Base-by-base conservation (phyloP, 2,797 vertebrate species). In the Enteromius treurensis region DNA sequence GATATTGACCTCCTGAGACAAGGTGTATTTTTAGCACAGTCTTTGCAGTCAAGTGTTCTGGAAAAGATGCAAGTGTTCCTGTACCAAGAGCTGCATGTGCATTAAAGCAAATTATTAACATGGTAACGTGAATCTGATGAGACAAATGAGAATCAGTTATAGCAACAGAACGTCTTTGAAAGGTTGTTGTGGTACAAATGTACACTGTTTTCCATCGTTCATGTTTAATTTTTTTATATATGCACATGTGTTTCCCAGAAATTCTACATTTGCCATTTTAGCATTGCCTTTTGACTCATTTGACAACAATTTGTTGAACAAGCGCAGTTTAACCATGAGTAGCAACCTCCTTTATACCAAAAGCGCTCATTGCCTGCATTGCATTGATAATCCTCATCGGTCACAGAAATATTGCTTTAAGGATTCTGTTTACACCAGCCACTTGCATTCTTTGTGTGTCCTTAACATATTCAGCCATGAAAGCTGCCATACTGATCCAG, bases 401-500 rank as follows among this genome's bases (percentile, higher is more conserved):
- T 79, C 32, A 21, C 67, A 8, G 14, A 69, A 11, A 65, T 49
- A 79, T 32, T 23, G 29, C 65, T 21, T 64, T 14, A 13, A 45
- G 13, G 15, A 23, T 37, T 29, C 60, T 32, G 53, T 62, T 78
- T 70, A 69, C 26, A 58, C 3, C 7, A 34, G 19, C 23, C 21
- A 8, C 51, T 60, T 58, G 23, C 21, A n/a, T 55, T 60, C 10
- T 85, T 71, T 88, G 19, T 81, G 82, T 0, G 2, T 85, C 67
- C 85, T 74, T 85, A 86, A 26, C 87, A 49, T 88, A 13, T 55
- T 32, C 87, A 99, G 98, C 91, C 0, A 94, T 99, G 77, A 96
- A 94, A 93, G 96, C 98, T 19, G 95, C 97, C 0, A 68, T 97
- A 85, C 87, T 99, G 88, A 99, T 99, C 93, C 98, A 99, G 92